Evolutionary conservation across 2,797 vertebrate genomes (phyloP).

Genomic region (Lepus townsendii): DNA sequence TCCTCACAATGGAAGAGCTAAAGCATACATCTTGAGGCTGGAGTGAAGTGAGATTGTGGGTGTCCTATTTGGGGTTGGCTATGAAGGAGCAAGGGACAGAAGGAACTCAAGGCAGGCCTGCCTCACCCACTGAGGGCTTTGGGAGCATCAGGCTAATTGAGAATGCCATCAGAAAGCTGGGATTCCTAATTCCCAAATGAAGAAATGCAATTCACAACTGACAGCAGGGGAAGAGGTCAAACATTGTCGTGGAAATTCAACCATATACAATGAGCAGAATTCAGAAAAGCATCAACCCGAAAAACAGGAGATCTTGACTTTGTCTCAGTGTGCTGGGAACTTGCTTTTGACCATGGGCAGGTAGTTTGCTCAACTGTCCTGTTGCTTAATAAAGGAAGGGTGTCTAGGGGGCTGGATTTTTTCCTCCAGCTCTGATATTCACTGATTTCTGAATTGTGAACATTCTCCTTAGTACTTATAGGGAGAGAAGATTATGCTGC

Average conservation of each 20-base stretch:
- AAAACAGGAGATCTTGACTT: not conserved
- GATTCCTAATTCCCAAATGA: not conserved
- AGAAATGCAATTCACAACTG: not conserved
- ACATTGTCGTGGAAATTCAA: conserved; percentile 3
- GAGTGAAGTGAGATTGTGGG: not conserved
- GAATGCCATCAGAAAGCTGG: not conserved
- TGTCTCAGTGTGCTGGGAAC: not conserved
- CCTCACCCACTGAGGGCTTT: not conserved
- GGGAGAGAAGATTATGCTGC: conserved; percentile 43
- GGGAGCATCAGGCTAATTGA: not conserved
- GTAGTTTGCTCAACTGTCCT: not conserved
- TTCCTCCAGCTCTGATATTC: not conserved
- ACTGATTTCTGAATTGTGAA: conserved; percentile 21
- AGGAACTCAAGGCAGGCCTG: not conserved
- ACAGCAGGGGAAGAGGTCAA: not conserved
- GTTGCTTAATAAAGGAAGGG: not conserved
- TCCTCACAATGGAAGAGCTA: not conserved
- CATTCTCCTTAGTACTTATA: conserved; percentile 27
- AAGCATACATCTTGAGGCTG: not conserved
- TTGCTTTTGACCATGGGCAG: not conserved
- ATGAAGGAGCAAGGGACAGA: not conserved
- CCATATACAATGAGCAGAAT: not conserved
- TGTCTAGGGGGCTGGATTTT: not conserved
- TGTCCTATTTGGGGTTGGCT: not conserved
- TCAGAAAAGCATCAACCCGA: not conserved